These are phyloP conservation scores for Trichopria drosophilae DNA, from an alignment of 2,888 invertebrate species.

Conservation along the genomic window DNA sequence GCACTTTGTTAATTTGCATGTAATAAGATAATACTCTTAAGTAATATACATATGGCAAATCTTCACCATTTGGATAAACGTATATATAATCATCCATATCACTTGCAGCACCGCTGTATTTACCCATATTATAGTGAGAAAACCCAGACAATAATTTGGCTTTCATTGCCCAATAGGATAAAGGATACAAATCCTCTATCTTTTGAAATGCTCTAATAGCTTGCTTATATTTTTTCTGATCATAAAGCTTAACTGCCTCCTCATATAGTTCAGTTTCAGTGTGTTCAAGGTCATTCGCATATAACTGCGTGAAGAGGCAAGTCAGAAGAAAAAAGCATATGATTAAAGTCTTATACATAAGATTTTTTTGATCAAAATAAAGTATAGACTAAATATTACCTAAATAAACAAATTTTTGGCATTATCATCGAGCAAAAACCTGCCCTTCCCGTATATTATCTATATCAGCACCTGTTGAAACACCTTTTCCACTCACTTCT, in stretches of 20 bases:
- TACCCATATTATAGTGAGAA: slow-evolving; percentile 14
- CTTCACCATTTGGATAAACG: slow-evolving; percentile 15
- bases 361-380: slow-evolving; percentile 17
- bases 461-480: slow-evolving; percentile 5
- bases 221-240: slow-evolving; percentile 16
- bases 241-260: slow-evolving; percentile 14
- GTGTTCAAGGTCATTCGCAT: slow-evolving; percentile 14
- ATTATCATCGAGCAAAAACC: slow-evolving; percentile 9
- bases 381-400: slow-evolving; percentile 16
- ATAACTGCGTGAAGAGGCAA: slow-evolving; percentile 9
- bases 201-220: slow-evolving; percentile 17
- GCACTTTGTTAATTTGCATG: slow-evolving; percentile 16
- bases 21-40: slow-evolving; percentile 15
- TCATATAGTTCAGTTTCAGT: slow-evolving; percentile 17
- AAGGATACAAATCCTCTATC: slow-evolving; percentile 16
- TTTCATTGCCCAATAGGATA: slow-evolving; percentile 15
- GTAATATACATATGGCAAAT: slow-evolving; percentile 15
- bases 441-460: slow-evolving; percentile 9
- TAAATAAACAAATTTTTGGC: slow-evolving; percentile 16
- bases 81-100: slow-evolving; percentile 17
- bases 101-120: slow-evolving; percentile 15
- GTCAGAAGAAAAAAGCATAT: slow-evolving; percentile 10
- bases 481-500: slow-evolving; percentile 11
- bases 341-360: slow-evolving; percentile 17
- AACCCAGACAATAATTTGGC: slow-evolving; percentile 14